Evolutionary conservation across 2,888 invertebrate species (phyloP), one percentile per base, ranked within the genome.

Genomic region (Magallana nippona): DNA sequence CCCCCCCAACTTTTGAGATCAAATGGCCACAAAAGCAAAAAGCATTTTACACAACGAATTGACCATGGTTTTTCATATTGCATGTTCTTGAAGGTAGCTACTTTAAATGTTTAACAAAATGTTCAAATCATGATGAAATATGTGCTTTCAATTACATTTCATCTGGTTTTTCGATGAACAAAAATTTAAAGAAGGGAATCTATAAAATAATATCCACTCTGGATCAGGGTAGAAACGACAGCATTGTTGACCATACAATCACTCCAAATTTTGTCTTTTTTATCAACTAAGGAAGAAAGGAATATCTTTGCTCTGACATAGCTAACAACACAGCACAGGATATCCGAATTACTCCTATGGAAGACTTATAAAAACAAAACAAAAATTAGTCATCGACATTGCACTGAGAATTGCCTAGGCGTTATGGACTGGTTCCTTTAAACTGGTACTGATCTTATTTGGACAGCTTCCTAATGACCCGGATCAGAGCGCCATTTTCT

Each of bases 391-490:
- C 27, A 10, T 17, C 32, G 27, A 55, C 78, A 71, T 82, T 78
- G 60, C 60, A 71, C 78, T 78, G 32, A 27, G 44, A 60, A 60
- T 57, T 71, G 55, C 57, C 78, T 78, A 78, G 78, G 58, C 55
- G n/a, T 82, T 15, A 55, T 55, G 19, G 57, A 56, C 55, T 55
- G 32, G 56, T 44, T 78, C 78, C 17, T 55, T 77, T 27, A 83
- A 55, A 56, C 57, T 22, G 79, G 56, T 44, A 56, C 57, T 22
- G 79, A 19, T 44, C 81, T 89, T 91, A 97, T 95, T 97, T 97
- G 92, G 97, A 98, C 94, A 99, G 96, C 96, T 99, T 99, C 96
- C 98, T 98, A 95, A 99, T 99, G 93, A 99, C 99, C 96, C 99
- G 96, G 95, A 99, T 98, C 94, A 99, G 96, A 93, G 99, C 99